Percentiles rank a stretch among this genome's conserved stretches.
phyloP scores from a whole-genome alignment of 2,888 invertebrate genomes.

The Protodeltote pygarga region DNA sequence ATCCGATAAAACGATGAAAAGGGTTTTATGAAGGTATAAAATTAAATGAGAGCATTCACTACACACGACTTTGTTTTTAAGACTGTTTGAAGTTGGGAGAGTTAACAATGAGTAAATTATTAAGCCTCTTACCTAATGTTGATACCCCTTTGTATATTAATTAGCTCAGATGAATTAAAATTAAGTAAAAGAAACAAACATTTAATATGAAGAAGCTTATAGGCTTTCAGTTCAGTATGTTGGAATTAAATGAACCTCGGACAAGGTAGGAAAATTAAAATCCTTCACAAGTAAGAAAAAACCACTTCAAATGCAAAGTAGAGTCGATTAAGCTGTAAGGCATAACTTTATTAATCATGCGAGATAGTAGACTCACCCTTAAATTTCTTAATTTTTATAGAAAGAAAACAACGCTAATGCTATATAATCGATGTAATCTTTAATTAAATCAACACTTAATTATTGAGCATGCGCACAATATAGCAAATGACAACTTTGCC shows the following conservation, averaged over 20 bases:
- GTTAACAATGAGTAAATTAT: conserved; percentile 31
- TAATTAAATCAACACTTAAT: too few species aligned
- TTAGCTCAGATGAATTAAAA: conserved; percentile 25
- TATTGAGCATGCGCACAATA: too few species aligned
- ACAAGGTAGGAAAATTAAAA: not conserved
- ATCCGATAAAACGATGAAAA: conserved; percentile 48
- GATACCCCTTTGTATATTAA: conserved; percentile 29
- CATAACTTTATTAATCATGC: conserved; percentile 1
- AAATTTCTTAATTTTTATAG: too few species aligned
- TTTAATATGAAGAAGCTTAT: too few species aligned
- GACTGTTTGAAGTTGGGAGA: conserved; percentile 23
- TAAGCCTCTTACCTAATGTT: conserved; percentile 39
- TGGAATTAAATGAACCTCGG: not conserved
- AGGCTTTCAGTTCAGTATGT: too few species aligned
- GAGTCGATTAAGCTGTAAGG: not conserved
- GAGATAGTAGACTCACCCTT: too few species aligned
- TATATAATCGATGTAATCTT: too few species aligned
- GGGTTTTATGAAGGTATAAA: conserved; percentile 30
- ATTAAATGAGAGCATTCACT: conserved; percentile 30
- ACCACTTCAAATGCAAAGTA: not conserved
- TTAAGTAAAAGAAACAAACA: conserved; percentile 8
- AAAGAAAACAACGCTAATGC: too few species aligned
- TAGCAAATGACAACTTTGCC: too few species aligned
- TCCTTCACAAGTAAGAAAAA: too few species aligned
- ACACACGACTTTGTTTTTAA: conserved; percentile 24